Evolutionary conservation across 2,113 vertebrate genomes (phyloP).

Genomic region (Phainopepla nitens): DNA sequence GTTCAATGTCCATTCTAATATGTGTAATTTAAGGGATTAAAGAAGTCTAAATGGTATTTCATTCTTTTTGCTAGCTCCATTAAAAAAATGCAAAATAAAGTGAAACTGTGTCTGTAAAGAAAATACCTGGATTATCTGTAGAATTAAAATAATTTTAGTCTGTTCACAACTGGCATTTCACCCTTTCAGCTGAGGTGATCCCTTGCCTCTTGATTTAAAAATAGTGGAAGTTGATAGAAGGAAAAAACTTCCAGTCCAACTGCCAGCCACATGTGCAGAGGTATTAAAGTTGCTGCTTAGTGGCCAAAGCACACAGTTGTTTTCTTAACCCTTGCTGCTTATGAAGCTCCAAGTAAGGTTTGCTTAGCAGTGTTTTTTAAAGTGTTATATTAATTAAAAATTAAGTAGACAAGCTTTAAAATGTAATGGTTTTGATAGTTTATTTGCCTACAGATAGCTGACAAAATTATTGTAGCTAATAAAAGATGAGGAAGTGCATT

Average conservation of each 20-base stretch:
- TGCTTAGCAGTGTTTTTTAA: neutral
- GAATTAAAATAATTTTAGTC: neutral
- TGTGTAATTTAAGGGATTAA: neutral
- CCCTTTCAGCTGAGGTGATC: neutral
- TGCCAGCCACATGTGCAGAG: neutral
- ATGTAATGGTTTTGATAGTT: neutral
- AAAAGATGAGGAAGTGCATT: no score
- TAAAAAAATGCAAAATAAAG: neutral
- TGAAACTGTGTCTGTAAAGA: neutral
- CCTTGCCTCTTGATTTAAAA: neutral
- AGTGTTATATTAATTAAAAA: neutral
- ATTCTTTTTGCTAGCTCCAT: neutral
- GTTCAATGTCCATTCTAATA: neutral
- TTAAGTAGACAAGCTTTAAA: neutral
- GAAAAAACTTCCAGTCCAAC: neutral
- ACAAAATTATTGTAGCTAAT: neutral
- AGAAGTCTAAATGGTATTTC: neutral
- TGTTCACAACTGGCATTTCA: neutral
- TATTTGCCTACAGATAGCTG: neutral
- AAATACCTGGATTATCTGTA: neutral
- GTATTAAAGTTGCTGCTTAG: neutral
- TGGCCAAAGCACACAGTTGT: neutral
- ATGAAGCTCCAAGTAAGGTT: neutral
- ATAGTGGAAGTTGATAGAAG: neutral
- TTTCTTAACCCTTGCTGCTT: neutral